These are phyloP conservation scores for Saimiri boliviensis DNA, from an alignment of 2,113 vertebrate genomes.

Conservation along the genomic window DNA sequence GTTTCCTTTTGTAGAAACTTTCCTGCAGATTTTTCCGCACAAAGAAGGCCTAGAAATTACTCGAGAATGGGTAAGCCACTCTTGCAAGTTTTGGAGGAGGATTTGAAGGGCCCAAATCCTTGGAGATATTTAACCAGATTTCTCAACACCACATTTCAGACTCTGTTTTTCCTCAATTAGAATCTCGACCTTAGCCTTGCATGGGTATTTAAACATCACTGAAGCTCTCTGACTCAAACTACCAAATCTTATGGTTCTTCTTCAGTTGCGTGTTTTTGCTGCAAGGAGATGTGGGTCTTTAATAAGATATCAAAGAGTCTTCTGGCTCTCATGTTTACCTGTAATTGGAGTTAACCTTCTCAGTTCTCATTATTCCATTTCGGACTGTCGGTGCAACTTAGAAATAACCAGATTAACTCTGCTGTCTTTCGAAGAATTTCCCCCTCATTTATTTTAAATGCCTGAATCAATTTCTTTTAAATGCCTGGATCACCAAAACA, in stretches of 20 bases:
- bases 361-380: not conserved
- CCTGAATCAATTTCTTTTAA: not conserved
- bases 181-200: not conserved
- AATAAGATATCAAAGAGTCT: not conserved
- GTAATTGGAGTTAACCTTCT: not conserved
- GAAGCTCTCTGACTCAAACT: not conserved
- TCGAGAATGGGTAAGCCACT: not conserved
- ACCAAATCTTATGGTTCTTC: not conserved
- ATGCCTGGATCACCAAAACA: not conserved
- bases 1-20: not conserved
- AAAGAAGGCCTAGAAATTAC: not conserved
- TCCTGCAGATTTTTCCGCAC: not conserved
- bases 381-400: not conserved
- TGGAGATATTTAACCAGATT: not conserved
- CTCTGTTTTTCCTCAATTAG: not conserved
- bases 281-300: not conserved
- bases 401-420: not conserved
- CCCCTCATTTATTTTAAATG: not conserved
- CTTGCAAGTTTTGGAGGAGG: not conserved
- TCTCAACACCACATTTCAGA: not conserved
- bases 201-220: not conserved
- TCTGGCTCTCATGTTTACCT: too few relatives aligned
- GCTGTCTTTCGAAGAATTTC: not conserved
- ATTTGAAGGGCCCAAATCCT: not conserved
- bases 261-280: too few relatives aligned